phyloP scores from a whole-genome alignment of 1,140 invertebrate species.

The Drosophila kurseongensis region DNA sequence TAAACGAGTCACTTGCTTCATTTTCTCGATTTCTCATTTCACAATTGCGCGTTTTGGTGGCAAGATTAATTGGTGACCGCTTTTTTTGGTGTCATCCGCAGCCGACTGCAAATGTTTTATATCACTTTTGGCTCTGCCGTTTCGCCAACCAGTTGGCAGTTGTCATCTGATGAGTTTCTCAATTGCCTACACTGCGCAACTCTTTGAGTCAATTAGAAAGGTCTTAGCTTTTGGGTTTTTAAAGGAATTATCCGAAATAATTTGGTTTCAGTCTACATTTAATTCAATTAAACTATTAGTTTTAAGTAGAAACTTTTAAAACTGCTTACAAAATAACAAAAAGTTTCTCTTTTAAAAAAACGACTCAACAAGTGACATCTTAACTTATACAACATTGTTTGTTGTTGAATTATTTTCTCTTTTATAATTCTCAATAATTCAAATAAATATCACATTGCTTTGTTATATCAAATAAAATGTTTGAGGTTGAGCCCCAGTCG shows the following conservation, averaged over 20 bases:
- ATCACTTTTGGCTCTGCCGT: slow-evolving; percentile 28
- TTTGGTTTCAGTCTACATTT: neutral
- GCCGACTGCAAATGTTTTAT: slow-evolving; percentile 25
- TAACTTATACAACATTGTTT: no score
- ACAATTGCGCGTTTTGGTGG: slow-evolving; percentile 57
- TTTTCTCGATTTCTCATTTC: slow-evolving; percentile 59
- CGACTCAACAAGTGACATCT: no score
- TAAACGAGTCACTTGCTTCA: slow-evolving; percentile 74
- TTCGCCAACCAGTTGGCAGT: slow-evolving; percentile 27
- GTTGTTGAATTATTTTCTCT: neutral
- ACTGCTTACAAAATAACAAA: no score
- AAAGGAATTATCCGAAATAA: neutral
- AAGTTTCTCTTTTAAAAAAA: no score
- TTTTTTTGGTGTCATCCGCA: slow-evolving; percentile 44
- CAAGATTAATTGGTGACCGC: slow-evolving; percentile 60
- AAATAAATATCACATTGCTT: neutral
- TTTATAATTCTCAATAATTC: neutral
- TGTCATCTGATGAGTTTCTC: slow-evolving; percentile 29
- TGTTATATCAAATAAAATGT: neutral
- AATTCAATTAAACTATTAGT: no score
- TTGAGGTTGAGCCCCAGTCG: no score
- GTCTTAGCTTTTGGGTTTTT: neutral
- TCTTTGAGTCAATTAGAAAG: slow-evolving; percentile 36
- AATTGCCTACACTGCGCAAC: slow-evolving; percentile 18
- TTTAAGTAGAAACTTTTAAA: no score